Conservation (phyloP, 1,140 invertebrate species). For the Drosophila dunni region DNA sequence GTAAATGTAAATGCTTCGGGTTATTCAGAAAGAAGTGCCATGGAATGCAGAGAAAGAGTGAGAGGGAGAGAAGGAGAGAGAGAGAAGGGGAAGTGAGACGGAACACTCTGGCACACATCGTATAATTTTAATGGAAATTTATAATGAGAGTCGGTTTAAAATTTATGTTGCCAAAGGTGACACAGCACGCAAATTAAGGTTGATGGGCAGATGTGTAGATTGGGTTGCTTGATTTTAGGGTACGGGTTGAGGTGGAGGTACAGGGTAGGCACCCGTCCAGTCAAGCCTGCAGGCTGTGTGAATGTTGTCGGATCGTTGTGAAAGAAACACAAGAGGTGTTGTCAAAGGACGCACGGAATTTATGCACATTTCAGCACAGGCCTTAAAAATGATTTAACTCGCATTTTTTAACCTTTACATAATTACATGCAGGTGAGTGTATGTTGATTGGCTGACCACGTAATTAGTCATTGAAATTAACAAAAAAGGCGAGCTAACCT, state of each 20-base stretch:
- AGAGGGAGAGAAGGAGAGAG: background rate
- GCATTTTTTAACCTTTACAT: constrained; percentile 7
- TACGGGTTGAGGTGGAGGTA: background rate
- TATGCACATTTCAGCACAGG: constrained; percentile 41
- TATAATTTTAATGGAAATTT: constrained; percentile 82
- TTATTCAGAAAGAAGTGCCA: constrained; percentile 2
- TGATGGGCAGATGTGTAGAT: constrained; percentile 14
- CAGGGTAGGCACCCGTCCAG: background rate
- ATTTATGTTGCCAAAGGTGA: constrained; percentile 67
- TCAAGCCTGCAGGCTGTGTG: constrained; percentile 59
- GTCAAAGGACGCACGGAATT: constrained; percentile 53
- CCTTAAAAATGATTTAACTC: constrained; percentile 8
- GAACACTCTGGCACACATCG: constrained; percentile 41
- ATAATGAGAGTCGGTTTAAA: constrained; percentile 78
- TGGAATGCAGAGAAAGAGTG: background rate
- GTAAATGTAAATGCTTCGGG: constrained; percentile 40
- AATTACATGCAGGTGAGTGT: background rate
- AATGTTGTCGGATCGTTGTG: constrained; percentile 75
- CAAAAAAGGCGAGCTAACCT: constrained; percentile 18
- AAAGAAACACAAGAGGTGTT: constrained; percentile 52
- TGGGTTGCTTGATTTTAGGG: constrained; percentile 20
- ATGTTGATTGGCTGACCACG: constrained; percentile 31
- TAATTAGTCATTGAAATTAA: constrained; percentile 61
- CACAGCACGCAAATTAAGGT: constrained; percentile 67
- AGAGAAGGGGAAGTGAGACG: background rate